Conservation (phyloP, 2,888 invertebrate species). For the Cosmopolites sordidus region DNA sequence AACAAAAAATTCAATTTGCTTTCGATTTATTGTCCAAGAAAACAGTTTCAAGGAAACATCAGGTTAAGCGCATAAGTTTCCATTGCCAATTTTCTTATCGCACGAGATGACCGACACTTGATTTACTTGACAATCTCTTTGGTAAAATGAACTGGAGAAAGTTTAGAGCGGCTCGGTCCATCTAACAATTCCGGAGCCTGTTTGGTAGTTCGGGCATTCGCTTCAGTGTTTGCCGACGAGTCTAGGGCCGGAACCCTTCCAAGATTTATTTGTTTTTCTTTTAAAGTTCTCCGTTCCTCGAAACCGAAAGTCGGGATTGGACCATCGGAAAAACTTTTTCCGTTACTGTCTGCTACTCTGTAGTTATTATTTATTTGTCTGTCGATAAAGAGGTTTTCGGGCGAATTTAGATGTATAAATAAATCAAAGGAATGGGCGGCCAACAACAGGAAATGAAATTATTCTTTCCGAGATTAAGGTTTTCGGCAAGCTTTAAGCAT, state of each 20-base stretch:
- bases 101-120: constrained; percentile 16
- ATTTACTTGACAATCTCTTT: constrained; percentile 19
- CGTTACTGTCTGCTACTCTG: not conserved
- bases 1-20: no score
- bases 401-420: constrained; percentile 1
- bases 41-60: not conserved
- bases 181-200: not conserved
- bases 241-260: constrained; percentile 9
- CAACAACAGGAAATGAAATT: not conserved
- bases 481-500: not conserved
- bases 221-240: not conserved
- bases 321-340: constrained; percentile 16
- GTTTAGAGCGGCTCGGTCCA: constrained; percentile 2
- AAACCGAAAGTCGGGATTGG: constrained; percentile 13
- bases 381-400: constrained; percentile 8
- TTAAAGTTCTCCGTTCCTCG: constrained; percentile 12
- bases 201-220: not conserved
- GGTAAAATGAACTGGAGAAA: constrained; percentile 16
- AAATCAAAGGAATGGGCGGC: not conserved
- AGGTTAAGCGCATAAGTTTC: not conserved
- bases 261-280: constrained; percentile 26
- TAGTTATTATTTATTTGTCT: constrained; percentile 17
- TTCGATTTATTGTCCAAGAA: not conserved
- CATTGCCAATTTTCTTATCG: not conserved
- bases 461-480: not conserved